A percentile compares a stretch with the other conserved stretches of the same genome.
Evolutionary conservation across 2,113 vertebrate genomes (phyloP).

Genomic region (Caracal caracal): DNA sequence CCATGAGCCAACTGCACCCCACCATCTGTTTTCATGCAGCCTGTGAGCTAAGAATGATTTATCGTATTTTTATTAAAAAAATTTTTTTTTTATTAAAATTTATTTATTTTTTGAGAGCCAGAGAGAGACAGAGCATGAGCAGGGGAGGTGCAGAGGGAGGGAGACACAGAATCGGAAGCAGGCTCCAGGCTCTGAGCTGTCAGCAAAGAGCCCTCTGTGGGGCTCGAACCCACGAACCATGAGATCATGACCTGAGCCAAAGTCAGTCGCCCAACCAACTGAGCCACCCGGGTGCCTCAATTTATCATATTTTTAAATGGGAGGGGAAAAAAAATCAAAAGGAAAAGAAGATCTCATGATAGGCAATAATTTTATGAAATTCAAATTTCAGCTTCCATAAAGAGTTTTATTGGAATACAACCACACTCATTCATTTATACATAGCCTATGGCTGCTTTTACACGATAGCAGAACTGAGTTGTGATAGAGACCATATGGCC

Average conservation of each 20-base stretch:
- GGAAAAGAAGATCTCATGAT: background rate
- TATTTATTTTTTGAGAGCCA: too few relatives aligned
- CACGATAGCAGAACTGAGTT: background rate
- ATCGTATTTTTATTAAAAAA: background rate
- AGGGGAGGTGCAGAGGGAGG: too few relatives aligned
- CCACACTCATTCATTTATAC: background rate
- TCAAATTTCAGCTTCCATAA: background rate
- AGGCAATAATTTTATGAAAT: slow-evolving; percentile 31
- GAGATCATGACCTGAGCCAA: too few relatives aligned
- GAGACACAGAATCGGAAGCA: too few relatives aligned
- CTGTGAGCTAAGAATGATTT: background rate
- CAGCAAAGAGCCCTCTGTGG: too few relatives aligned
- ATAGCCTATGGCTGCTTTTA: background rate
- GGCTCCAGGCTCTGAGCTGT: too few relatives aligned
- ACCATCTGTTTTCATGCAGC: background rate
- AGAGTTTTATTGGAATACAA: background rate
- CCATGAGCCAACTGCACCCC: background rate
- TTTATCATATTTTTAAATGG: background rate
- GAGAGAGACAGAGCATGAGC: too few relatives aligned
- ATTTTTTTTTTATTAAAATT: too few relatives aligned
- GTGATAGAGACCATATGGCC: background rate
- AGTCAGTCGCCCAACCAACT: too few relatives aligned
- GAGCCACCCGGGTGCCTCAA: too few relatives aligned
- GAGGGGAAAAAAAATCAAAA: background rate
- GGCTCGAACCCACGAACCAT: too few relatives aligned